phyloP scores from a whole-genome alignment of 64 coral and sea anemone genomes.

The Montipora capricornis region DNA sequence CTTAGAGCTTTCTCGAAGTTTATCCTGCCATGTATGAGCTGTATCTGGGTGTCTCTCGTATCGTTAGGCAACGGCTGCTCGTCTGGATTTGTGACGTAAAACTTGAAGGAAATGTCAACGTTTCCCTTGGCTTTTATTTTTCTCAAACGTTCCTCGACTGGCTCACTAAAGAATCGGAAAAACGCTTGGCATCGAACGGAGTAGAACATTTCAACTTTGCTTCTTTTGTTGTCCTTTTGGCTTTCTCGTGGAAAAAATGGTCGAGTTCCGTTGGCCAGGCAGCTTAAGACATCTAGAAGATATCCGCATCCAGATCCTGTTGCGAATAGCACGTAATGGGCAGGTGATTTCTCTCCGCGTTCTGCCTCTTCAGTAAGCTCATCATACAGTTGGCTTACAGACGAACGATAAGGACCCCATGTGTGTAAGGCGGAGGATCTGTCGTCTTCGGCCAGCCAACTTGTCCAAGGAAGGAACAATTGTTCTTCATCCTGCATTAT shows the following conservation, averaged over 20 bases:
- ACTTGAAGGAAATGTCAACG: conserved; percentile 31
- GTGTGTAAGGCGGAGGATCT: neutral
- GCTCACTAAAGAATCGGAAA: conserved; percentile 18
- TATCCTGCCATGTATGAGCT: conserved; percentile 40
- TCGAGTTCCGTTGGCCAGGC: conserved; percentile 46
- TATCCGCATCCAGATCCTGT: conserved; percentile 78
- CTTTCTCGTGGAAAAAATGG: neutral
- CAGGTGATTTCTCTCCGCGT: neutral
- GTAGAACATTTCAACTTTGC: conserved; percentile 63
- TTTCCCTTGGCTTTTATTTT: conserved; percentile 47
- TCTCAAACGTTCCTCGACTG: conserved; percentile 8
- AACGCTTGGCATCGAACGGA: conserved; percentile 60
- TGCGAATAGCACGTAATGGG: conserved; percentile 61
- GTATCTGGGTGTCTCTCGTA: neutral
- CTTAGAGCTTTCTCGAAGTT: conserved; percentile 53
- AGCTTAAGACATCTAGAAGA: conserved; percentile 67
- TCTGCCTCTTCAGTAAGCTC: conserved; percentile 2
- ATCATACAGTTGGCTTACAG: conserved; percentile 51
- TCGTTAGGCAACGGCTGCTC: neutral
- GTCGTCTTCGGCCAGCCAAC: conserved; percentile 34
- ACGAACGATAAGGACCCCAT: conserved; percentile 79
- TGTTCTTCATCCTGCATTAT: conserved; percentile 62
- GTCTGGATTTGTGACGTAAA: conserved; percentile 42
- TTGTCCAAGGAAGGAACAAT: conserved; percentile 71
- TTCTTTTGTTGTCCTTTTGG: neutral